Percentiles rank a stretch among this genome's conserved stretches.
Evolutionary conservation across 1,140 invertebrate genomes (phyloP).

Genomic region (Bathynomus jamesi): DNA sequence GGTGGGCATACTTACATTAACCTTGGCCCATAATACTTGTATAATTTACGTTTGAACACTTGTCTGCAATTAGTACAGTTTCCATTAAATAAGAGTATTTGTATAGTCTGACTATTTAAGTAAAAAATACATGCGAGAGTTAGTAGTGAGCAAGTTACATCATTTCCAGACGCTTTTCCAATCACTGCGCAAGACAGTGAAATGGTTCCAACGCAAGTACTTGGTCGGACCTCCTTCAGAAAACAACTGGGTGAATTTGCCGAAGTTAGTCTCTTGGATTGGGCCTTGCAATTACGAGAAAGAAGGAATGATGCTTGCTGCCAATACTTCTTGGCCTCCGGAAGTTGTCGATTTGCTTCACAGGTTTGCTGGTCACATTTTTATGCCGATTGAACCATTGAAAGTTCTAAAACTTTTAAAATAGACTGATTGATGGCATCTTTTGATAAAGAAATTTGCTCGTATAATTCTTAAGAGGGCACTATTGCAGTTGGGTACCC

Average conservation of each 20-base stretch:
- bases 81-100: too few species aligned
- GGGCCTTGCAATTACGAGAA: slow-evolving; percentile 48
- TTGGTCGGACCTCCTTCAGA: slow-evolving; percentile 26
- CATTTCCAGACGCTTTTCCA: slow-evolving; percentile 39
- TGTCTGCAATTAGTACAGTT: too few species aligned
- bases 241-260: slow-evolving; percentile 44
- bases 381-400: not conserved
- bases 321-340: slow-evolving; percentile 40
- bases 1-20: too few species aligned
- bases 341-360: slow-evolving; percentile 41
- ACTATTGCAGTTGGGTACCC: too few species aligned
- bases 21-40: too few species aligned
- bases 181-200: slow-evolving; percentile 43
- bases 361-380: slow-evolving; percentile 39
- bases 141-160: too few species aligned
- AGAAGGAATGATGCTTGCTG: slow-evolving; percentile 45
- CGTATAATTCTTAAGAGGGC: not conserved
- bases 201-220: slow-evolving; percentile 47
- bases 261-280: slow-evolving; percentile 49
- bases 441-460: not conserved
- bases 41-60: too few species aligned
- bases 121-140: not conserved
- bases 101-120: too few species aligned
- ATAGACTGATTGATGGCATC: not conserved
- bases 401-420: not conserved